phyloP scores from a whole-genome alignment of 1,140 invertebrate genomes.

The Cydia amplana region DNA sequence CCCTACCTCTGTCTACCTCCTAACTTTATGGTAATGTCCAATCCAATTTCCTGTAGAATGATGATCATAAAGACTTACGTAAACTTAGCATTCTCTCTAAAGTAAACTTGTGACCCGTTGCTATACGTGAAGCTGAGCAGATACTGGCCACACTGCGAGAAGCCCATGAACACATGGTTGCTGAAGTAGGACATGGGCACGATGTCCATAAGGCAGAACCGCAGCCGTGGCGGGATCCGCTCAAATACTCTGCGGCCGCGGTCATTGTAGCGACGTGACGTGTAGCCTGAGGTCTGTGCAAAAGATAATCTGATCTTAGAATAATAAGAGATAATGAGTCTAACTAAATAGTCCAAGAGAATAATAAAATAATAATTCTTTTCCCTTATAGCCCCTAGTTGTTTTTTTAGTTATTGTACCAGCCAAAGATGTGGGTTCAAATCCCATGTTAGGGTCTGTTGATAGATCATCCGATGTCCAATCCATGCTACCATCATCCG shows the following conservation, averaged over 20 bases:
- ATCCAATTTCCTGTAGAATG: too few relatives aligned
- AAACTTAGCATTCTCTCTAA: slow-evolving; percentile 72
- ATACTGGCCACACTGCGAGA: slow-evolving; percentile 95
- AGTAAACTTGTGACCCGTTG: slow-evolving; percentile 59
- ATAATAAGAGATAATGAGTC: background rate
- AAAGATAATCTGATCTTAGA: slow-evolving; percentile 30
- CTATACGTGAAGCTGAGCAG: slow-evolving; percentile 89
- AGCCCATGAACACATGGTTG: slow-evolving; percentile 94
- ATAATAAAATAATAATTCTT: too few relatives aligned
- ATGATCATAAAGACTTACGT: slow-evolving; percentile 59
- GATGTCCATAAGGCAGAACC: slow-evolving; percentile 82
- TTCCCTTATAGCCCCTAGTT: too few relatives aligned
- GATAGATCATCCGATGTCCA: too few relatives aligned
- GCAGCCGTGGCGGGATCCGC: slow-evolving; percentile 81
- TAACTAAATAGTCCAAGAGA: too few relatives aligned
- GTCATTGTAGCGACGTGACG: slow-evolving; percentile 64
- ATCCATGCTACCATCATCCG: too few relatives aligned
- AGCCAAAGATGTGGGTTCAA: too few relatives aligned
- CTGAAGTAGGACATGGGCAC: slow-evolving; percentile 72
- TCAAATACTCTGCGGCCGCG: slow-evolving; percentile 77
- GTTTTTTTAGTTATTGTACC: too few relatives aligned
- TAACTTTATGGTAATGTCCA: too few relatives aligned
- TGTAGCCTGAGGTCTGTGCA: slow-evolving; percentile 70
- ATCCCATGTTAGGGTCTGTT: too few relatives aligned
- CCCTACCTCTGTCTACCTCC: too few relatives aligned